A percentile compares a stretch with the other conserved stretches of the same genome.
These are phyloP conservation scores for Carassius gibelio DNA, from an alignment of 2,113 vertebrate genomes.

Conservation along the genomic window DNA sequence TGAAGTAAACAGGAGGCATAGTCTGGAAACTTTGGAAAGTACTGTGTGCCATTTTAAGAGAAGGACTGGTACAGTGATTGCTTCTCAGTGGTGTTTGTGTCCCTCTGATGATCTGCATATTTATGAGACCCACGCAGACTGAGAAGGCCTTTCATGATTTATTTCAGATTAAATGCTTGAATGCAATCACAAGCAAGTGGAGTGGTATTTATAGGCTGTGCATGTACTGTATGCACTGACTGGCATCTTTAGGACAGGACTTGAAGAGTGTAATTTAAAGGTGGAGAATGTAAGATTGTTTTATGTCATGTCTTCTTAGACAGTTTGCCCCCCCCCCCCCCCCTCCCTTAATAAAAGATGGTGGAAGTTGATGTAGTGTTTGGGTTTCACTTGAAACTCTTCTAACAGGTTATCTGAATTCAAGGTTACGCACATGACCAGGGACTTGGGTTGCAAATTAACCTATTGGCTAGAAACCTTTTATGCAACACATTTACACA, in stretches of 20 bases:
- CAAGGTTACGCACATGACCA: no score
- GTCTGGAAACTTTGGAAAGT: conserved; percentile 51
- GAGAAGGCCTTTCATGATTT: conserved; percentile 30
- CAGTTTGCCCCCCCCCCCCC: background rate
- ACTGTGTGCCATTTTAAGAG: conserved; percentile 27
- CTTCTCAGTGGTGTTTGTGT: conserved; percentile 19
- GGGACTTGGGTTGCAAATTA: no score
- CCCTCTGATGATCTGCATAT: conserved; percentile 59
- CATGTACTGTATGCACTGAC: conserved; percentile 32
- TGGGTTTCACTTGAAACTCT: no score
- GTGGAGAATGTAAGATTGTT: background rate
- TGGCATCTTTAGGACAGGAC: conserved; percentile 23
- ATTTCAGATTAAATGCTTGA: conserved; percentile 52
- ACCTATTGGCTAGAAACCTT: no score
- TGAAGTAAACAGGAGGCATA: conserved; percentile 29
- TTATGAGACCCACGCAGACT: conserved; percentile 50
- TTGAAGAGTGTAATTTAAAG: conserved; percentile 8
- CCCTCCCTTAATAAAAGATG: no score
- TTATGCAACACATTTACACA: no score
- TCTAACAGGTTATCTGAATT: no score
- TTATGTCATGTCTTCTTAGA: background rate
- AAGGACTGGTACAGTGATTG: background rate
- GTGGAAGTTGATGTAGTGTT: no score
- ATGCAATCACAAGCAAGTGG: conserved; percentile 27
- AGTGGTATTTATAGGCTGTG: conserved; percentile 39